Evolutionary conservation across 2,888 invertebrate species (phyloP), one percentile per base, ranked within the genome.

Genomic region (Lasioglossum morio): DNA sequence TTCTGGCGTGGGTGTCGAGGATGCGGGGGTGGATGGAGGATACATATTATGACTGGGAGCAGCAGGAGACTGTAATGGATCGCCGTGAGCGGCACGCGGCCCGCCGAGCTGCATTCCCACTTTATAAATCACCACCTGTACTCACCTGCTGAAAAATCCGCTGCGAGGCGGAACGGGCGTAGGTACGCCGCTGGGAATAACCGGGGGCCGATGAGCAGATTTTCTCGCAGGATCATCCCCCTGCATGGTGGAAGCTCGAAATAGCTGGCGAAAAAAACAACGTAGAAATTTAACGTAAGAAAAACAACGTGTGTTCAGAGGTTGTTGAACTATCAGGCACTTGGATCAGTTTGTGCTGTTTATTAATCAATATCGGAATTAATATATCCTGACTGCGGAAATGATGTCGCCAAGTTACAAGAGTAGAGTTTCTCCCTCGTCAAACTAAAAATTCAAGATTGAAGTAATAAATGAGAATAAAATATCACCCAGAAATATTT

Each of bases 11-110:
- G 63, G 12, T 27, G 48, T 48, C 37, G 27, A 46, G 57, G 60
- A 30, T 40, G 23, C 12, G 23, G 69, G 66, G 34, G 34, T 66
- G 66, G 34, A 66, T 1, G 19, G 66, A 23, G 23, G 83, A 88
- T 63, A 63, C 60, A 92, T 93, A 91, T 90, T 90, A 92, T 91
- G 92, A 92, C 90, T 91, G 85, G 91, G 82, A 91, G 87, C 91
- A 88, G 90, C 87, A 86, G 89, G 89, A 87, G 86, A 83, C 82
- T 86, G 90, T 90, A 92, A 93, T 93, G 91, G 92, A 93, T 93
- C 90, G 91, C 88, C 87, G 84, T 86, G 91, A 91, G 86, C 90
- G 80, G 86, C 87, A 72, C 83, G 80, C 87, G 79, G 81, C 76
- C 84, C 84, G 80, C 85, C 77, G 63, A 83, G 87, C 86, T 90